These are phyloP conservation scores for Lucinisca nassula DNA, from an alignment of 2,888 invertebrate species.

Conservation along the genomic window DNA sequence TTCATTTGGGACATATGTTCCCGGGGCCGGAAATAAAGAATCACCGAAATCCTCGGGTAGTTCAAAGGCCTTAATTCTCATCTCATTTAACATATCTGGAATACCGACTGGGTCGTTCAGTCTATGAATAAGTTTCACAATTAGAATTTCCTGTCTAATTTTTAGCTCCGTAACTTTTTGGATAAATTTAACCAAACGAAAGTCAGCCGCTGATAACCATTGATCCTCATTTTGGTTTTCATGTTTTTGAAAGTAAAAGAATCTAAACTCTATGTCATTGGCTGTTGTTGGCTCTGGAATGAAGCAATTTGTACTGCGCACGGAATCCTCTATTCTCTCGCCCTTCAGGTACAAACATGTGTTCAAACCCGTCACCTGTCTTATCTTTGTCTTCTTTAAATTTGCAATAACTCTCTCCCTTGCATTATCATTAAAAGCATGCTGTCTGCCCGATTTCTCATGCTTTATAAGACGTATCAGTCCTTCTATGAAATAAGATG, in stretches of 20 bases:
- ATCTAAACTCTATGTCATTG: not conserved
- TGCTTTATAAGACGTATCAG: not conserved
- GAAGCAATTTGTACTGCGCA: not conserved
- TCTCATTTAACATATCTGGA: constrained; percentile 18
- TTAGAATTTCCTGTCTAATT: not conserved
- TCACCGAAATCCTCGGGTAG: not conserved
- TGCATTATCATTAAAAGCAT: not conserved
- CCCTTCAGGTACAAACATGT: not conserved
- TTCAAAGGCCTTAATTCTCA: constrained; percentile 20
- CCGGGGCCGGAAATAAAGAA: constrained; percentile 56
- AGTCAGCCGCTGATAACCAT: not conserved
- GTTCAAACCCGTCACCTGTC: not conserved
- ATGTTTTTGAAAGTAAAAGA: not conserved
- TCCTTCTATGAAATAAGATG: not conserved
- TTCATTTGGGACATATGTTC: constrained; percentile 56
- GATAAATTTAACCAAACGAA: not conserved
- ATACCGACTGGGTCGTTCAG: constrained; percentile 19
- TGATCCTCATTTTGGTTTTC: not conserved
- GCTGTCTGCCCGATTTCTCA: no score
- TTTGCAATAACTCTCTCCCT: not conserved
- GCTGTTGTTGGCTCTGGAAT: not conserved
- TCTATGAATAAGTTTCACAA: constrained; percentile 1
- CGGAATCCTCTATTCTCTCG: not conserved
- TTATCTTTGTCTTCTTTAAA: not conserved
- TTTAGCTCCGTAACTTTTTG: not conserved